Evolutionary conservation across 2,797 vertebrate genomes (phyloP), one percentile per base, ranked within the genome.

Genomic region (Enteromius viviparus): DNA sequence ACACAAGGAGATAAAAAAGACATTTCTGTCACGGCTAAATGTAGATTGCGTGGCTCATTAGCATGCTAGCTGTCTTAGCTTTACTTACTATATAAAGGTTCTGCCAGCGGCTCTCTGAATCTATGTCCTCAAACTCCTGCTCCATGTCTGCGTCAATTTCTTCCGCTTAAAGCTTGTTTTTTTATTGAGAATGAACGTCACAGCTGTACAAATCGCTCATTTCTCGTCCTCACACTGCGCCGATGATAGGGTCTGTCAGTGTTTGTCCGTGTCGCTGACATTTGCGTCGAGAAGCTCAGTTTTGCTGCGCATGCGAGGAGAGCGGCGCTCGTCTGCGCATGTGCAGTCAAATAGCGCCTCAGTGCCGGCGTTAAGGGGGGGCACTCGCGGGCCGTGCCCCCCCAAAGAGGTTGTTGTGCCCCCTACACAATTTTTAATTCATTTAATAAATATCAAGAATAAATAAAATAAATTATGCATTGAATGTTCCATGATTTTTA

Each of bases 31-130:
- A 2, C n/a, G 51, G 23, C 14, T 83, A 45, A 37, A 76, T 42
- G 34, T 47, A 80, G 60, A 76, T 74, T 80, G 78, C 70, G 78
- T 62, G 47, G 62, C 55, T 47, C 64, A 70, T 4, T 47, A 76
- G 58, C 60, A 81, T 83, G 78, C 72, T 81, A 78, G 45, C 72
- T 49, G 42, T 6, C n/a, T 32, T 6, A 14, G 3, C 19, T 58
- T 89, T 79, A 94, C 93, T 95, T 91, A 95, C 94, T 82, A 94
- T 93, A 90, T 97, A 98, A 14, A 97, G 91, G 89, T 96, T 96
- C 82, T 97, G 97, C 97, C 97, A 98, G 93, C 95, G 96, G 92
- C 95, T 95, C 85, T 95, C 94, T 19, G 94, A 94, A 71, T 98
- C 96, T 88, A 96, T 93, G 88, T 96, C 96, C 87, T 95, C 93